These are phyloP conservation scores for Microcebus griseorufus DNA, from an alignment of 2,113 vertebrate species.

Conservation along the genomic window DNA sequence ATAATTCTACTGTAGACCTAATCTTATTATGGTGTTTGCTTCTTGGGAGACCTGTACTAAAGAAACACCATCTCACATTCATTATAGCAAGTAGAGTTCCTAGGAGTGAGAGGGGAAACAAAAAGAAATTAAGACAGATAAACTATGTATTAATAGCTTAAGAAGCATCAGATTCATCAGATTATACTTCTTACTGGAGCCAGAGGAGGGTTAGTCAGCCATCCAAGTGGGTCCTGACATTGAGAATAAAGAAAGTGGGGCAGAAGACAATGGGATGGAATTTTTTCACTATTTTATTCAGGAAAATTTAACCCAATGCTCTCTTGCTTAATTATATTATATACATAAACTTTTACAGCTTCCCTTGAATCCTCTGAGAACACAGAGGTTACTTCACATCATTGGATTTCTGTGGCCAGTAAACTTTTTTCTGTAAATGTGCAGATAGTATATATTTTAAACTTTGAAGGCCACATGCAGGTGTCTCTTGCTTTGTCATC, in stretches of 20 bases:
- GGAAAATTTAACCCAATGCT: neutral
- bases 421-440: neutral
- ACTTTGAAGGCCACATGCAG: neutral
- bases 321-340: neutral
- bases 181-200: neutral
- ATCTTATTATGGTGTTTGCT: neutral
- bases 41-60: neutral
- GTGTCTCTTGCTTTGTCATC: neutral
- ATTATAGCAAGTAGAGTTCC: neutral
- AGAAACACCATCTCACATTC: neutral
- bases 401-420: neutral
- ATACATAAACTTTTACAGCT: neutral
- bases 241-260: neutral
- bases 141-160: neutral
- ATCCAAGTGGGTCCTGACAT: neutral
- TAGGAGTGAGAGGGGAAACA: neutral
- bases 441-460: neutral
- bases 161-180: fast-evolving
- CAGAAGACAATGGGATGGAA: neutral
- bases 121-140: too few species aligned
- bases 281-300: neutral
- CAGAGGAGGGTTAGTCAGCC: neutral
- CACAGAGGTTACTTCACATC: neutral
- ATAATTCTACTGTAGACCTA: neutral
- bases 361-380: neutral